Evolutionary conservation across 1,140 invertebrate genomes (phyloP), one percentile per base, ranked within the genome.

Genomic region (Potamilus streckersoni): DNA sequence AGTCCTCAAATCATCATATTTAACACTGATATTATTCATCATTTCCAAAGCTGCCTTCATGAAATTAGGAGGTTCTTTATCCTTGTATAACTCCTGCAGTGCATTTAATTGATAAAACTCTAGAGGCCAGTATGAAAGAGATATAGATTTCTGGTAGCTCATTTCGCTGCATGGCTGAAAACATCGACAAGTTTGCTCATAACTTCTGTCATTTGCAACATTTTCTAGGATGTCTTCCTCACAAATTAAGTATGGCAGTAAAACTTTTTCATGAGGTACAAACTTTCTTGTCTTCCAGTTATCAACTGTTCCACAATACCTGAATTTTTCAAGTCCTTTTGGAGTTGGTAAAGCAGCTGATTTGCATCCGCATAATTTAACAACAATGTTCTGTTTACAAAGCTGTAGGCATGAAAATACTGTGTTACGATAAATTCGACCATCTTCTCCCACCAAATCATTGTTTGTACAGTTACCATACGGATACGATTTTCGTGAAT

Each of bases 81-180:
- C 74, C 61, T 72, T 65, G 64, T 83, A 84, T 68, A 85, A 83
- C 38, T 80, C 60, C 55, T 83, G 69, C 31, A 88, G 67, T 2
- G 82, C 82, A 74, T 81, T 80, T 12, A 84, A 78, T 73, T 88
- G 87, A 66, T 84, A 85, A 70, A 87, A 88, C 70, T 88, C 87
- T 31, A 87, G 72, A 5, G 87, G 87, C 85, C 85, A 88, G 76
- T 88, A 88, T 23, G 87, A 88, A n/a, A 87, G 77, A 14, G 87
- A 88, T 1, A 88, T 66, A 12, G 85, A 83, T 71, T 87, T 88
- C 69, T 86, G 85, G 74, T 87, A 88, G 27, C 81, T 79, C 12
- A 84, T 87, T 70, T 88, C 87, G 16, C 79, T 69, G 65, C 87
- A 88, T 2, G 85, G 87, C 75, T 88, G 87, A 60, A 79, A 87